phyloP scores from a whole-genome alignment of 2,888 invertebrate genomes.

The Aphidius colemani region DNA sequence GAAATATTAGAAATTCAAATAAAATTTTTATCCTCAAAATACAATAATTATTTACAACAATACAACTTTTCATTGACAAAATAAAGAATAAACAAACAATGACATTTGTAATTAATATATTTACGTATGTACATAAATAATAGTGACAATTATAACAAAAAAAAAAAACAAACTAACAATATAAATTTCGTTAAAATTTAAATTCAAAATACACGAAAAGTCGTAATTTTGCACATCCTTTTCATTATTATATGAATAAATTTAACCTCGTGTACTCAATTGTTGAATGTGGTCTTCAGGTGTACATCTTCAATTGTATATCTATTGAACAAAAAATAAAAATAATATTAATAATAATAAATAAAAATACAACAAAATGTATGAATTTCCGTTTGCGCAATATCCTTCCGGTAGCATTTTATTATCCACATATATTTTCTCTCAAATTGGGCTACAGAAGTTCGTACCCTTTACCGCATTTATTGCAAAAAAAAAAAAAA shows the following conservation, averaged over 20 bases:
- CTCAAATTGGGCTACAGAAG: neutral
- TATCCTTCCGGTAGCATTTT: constrained; percentile 51
- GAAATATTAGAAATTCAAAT: too few species aligned
- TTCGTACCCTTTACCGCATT: constrained; percentile 12
- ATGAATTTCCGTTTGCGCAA: constrained; percentile 56
- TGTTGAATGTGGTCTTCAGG: constrained; percentile 43
- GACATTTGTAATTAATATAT: neutral
- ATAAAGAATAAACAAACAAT: neutral
- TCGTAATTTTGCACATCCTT: constrained; percentile 52
- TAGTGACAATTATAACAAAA: neutral
- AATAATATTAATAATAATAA: constrained; percentile 34
- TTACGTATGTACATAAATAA: neutral
- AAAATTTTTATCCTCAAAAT: too few species aligned
- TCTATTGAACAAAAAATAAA: too few species aligned
- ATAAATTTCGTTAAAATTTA: neutral
- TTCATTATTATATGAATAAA: constrained; percentile 32
- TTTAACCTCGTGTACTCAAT: constrained; percentile 26
- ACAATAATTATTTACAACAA: too few species aligned
- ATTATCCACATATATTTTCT: constrained; percentile 3
- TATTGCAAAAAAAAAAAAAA: too few species aligned
- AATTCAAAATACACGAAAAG: constrained; percentile 17
- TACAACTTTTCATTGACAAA: neutral
- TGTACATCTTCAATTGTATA: constrained; percentile 41
- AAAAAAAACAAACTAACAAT: constrained; percentile 10
- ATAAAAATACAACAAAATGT: constrained; percentile 46